Evolutionary conservation across 2,113 vertebrate genomes (phyloP), one percentile per base, ranked within the genome.

Genomic region (Loxodonta africana): DNA sequence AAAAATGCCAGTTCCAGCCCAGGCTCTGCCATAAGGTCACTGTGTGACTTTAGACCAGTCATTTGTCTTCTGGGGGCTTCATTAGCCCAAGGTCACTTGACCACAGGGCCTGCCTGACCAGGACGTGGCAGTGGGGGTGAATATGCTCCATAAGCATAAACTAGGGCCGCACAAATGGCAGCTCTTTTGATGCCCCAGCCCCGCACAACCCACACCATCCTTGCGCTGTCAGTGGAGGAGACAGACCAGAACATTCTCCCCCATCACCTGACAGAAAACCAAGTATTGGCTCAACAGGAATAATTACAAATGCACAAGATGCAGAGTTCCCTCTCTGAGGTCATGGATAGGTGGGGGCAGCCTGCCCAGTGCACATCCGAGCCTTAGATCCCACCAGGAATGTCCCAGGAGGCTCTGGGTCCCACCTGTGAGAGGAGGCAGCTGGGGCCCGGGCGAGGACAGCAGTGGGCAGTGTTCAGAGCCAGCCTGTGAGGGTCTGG

Each of bases 141-240:
- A 73, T 0, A 25, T 8, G 14, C 10, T 30, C 77, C 8, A 8
- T 28, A 4, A 15, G 44, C 76, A 78, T 18, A 41, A 78, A 88
- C 51, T 63, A 51, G 37, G 67, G 15, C 25, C 0, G 1, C 51
- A 60, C 65, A 37, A 30, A 53, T 8, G 30, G 82, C 25, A 17
- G 51, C 21, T 11, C 21, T 33, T 5, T 25, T n/a, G 20, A 73
- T 15, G 8, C 8, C 67, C 48, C 62, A 83, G 41, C 20, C 26
- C 33, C 21, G 3, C 2, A 23, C 0, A 3, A 60, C 81, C 28
- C 20, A n/a, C 30, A 48, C 11, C 1, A 4, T 33, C 23, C n/a
- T 21, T 1, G 53, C 37, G 12, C 74, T 77, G 46, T 80, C 41
- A 2, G 20, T 26, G n/a, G 28, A n/a, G 20, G 23, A 80, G n/a